Evolutionary conservation across 2,113 vertebrate genomes (phyloP).

Genomic region (Probosciger aterrimus): DNA sequence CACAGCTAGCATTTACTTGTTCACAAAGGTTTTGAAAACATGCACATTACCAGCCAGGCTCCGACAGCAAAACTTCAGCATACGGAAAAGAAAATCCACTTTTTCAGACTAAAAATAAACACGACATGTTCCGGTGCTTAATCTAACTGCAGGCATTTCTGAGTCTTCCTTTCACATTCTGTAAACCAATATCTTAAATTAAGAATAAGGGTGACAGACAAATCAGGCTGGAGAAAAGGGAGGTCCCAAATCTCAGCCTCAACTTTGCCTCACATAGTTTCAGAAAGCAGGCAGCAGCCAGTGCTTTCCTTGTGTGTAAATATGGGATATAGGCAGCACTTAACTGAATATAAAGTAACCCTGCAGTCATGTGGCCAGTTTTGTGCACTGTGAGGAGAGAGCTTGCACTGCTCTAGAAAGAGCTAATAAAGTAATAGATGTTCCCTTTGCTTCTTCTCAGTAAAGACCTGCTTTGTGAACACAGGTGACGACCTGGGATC

Average conservation of each 20-base stretch:
- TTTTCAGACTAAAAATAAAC: not conserved
- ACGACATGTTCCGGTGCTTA: not conserved
- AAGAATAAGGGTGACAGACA: not conserved
- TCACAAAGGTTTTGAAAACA: not conserved
- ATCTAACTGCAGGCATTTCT: not conserved
- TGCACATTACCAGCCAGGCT: not conserved
- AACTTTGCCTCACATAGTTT: conserved; percentile 7
- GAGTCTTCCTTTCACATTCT: not conserved
- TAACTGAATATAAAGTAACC: not conserved
- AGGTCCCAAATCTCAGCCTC: not conserved
- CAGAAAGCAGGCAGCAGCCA: not conserved
- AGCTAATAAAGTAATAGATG: not conserved
- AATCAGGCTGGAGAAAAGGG: not conserved
- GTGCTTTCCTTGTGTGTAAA: not conserved
- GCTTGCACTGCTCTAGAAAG: not conserved
- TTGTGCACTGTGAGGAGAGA: not conserved
- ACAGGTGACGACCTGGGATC: not conserved
- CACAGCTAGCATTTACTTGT: not conserved
- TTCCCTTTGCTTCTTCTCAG: not conserved
- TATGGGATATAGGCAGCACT: not conserved
- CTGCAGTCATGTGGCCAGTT: not conserved
- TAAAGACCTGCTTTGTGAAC: not conserved
- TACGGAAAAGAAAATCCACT: not conserved
- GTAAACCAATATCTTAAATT: not conserved
- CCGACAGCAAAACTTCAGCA: not conserved